Base-by-base conservation (phyloP, 2,888 invertebrate genomes). In the Electrophaes corylata region DNA sequence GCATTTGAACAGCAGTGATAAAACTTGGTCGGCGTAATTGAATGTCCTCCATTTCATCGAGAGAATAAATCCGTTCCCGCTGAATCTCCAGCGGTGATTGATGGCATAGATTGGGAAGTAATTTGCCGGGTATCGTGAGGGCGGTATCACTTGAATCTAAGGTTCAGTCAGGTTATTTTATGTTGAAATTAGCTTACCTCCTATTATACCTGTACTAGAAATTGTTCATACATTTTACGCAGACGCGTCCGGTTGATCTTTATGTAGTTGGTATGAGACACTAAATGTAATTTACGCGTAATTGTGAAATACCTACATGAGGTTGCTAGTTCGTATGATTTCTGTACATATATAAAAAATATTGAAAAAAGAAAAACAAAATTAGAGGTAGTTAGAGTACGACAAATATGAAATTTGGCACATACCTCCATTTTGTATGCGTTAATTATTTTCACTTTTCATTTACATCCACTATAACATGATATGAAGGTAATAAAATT, bases 11-110 rank as follows among this genome's bases (percentile, higher is more conserved):
- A 39, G 45, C 51, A 43, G 40, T 26, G 59, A 60, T 56, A 51
- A 65, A 68, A 65, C 60, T 65, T 64, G 60, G 40, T 16, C 33
- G 18, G 37, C 44, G 51, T 54, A 56, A 56, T 56, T 60, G 52
- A 60, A 60, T 48, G 37, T 48, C 43, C 44, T 23, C 40, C 44
- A 49, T 31, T 45, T 5, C 33, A 41, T 44, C 47, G 48, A 33
- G 50, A 56, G 39, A 29, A 52, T 56, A 56, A 52, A 56, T 52
- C 47, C 48, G 50, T 43, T 59, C 54, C 37, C 20, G 63, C 57
- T 55, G 56, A 57, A 56, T 47, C 62, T 43, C 23, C 58, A 53
- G 18, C 48, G 12, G 47, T 66, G 66, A 66, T 66, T 47, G 62
- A 66, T 66, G 60, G 39, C 23, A 43, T 16, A 52, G 54, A 47